Evolutionary conservation across 2,888 invertebrate genomes (phyloP), one percentile per base, ranked within the genome.

Genomic region (Caenorhabditis doughertyi): DNA sequence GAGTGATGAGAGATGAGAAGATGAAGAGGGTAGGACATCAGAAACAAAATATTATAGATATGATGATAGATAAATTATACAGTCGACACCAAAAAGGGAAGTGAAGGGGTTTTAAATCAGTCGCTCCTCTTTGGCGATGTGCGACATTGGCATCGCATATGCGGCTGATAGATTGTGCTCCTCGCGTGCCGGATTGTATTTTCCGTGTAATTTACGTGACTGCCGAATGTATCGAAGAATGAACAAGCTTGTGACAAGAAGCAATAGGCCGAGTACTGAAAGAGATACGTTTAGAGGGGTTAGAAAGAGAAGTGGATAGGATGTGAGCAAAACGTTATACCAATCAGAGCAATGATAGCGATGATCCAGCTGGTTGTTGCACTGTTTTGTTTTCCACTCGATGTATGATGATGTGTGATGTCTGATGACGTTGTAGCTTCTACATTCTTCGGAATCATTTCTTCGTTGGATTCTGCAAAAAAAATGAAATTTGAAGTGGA

Each of bases 131-230:
- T 89, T 90, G 27, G 84, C 79, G 27, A 89, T 84, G 44, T 89
- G 85, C 5, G 86, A 84, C 89, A 90, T 86, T 35, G 90, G 90
- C 84, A 90, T 84, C 16, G 89, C 87, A 58, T 87, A 89, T 44
- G 89, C 87, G 9, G 86, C 87, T 27, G 84, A 88, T 27, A 84
- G 76, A 29, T 83, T 87, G 73, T 86, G 81, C 72, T 90, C 90
- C 79, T 90, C 91, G 29, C 86, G 83, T 13, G 90, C 90, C 21
- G 90, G 90, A 73, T 91, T 91, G 82, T 90, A 91, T 60, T 90
- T 87, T 65, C 87, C 89, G 60, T 87, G 87, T 7, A 89, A 76
- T 64, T 88, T 88, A 5, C 89, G 80, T 21, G 85, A 85, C 60
- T 89, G 87, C 16, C 86, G 81, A 35, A 89, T 82, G 77, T 89